phyloP scores from a whole-genome alignment of 1,140 invertebrate species.

The Hesperophylax magnus region DNA sequence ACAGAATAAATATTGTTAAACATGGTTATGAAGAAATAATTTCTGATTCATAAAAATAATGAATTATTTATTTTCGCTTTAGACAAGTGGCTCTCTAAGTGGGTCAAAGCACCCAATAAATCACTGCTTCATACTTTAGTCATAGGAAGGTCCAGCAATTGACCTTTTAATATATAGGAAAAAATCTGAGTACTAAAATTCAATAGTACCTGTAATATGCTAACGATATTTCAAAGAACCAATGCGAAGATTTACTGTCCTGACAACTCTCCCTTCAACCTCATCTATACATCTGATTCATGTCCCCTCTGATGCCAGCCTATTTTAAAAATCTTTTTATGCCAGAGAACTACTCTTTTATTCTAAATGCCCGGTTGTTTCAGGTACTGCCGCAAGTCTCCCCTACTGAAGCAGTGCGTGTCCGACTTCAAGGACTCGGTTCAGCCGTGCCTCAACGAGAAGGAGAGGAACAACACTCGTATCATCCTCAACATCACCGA shows the following conservation, averaged over 20 bases:
- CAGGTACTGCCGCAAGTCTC: conserved; percentile 79
- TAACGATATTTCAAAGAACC: no score
- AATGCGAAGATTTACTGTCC: neutral
- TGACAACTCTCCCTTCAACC: neutral
- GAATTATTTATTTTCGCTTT: neutral
- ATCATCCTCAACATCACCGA: conserved; percentile 76
- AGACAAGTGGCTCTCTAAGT: neutral
- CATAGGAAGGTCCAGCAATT: no score
- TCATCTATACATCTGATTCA: neutral
- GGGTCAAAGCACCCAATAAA: no score
- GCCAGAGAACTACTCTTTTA: no score
- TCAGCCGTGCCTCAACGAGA: conserved; percentile 75
- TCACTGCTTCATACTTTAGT: no score
- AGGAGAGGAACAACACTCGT: conserved; percentile 73
- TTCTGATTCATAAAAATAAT: neutral
- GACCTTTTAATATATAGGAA: no score
- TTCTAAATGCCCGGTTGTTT: conserved; percentile 51
- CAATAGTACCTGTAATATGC: neutral
- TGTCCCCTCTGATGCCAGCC: no score
- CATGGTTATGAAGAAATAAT: neutral
- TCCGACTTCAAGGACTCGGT: conserved; percentile 72
- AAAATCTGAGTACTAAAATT: neutral
- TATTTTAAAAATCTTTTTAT: no score
- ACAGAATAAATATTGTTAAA: no score
- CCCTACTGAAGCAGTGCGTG: conserved; percentile 74